phyloP scores from a whole-genome alignment of 2,113 vertebrate genomes.

The Xenopus tropicalis region UCB_Xtro_10.0 CM004450.2:137279501-137280000 shows the following conservation, averaged over 20 bases:
- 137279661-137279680: too few species aligned
- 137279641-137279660: too few species aligned
- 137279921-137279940: conserved; percentile 78
- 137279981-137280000: too few species aligned
- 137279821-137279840: conserved; percentile 81
- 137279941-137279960: conserved; percentile 63
- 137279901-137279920: conserved; percentile 67
- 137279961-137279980: background rate
- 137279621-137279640: too few species aligned
- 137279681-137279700: too few species aligned
- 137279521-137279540: too few species aligned
- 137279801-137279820: conserved; percentile 79
- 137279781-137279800: conserved; percentile 95
- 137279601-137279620: too few species aligned
- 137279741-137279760: conserved; percentile 88
- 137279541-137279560: too few species aligned
- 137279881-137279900: conserved; percentile 58
- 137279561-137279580: too few species aligned
- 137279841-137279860: conserved; percentile 75
- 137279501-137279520: too few species aligned
- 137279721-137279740: conserved; percentile 80
- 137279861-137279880: conserved; percentile 69
- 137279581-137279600: too few species aligned
- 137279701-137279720: too few species aligned
- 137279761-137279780: conserved; percentile 81